Percentiles rank a stretch among this genome's conserved stretches.
phyloP scores from a whole-genome alignment of 2,888 invertebrate species.

The Pterobdella sp. region DNA sequence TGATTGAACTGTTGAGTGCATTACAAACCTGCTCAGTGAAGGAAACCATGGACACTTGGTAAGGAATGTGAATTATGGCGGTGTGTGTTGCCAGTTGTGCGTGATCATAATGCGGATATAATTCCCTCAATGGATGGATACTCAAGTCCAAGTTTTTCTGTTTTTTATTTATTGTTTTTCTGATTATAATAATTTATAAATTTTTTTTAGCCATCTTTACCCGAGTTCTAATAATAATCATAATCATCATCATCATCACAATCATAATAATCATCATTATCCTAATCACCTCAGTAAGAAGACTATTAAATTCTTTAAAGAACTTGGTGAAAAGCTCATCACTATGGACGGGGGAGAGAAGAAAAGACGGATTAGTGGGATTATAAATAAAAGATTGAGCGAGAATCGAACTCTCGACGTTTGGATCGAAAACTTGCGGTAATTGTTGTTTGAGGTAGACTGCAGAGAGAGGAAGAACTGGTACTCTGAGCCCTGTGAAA shows the following conservation, averaged over 20 bases:
- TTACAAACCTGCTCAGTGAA: constrained; percentile 36
- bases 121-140: constrained; percentile 36
- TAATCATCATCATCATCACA: too few relatives aligned
- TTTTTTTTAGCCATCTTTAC: too few relatives aligned
- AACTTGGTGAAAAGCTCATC: constrained; percentile 37
- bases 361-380: constrained; percentile 36
- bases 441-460: too few relatives aligned
- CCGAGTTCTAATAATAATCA: too few relatives aligned
- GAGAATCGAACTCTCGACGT: too few relatives aligned
- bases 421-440: too few relatives aligned
- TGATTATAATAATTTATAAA: too few relatives aligned
- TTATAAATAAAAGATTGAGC: constrained; percentile 34
- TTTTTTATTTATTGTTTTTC: too few relatives aligned
- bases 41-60: constrained; percentile 40
- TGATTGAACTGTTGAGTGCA: too few relatives aligned
- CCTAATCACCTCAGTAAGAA: constrained; percentile 26
- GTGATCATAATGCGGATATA: constrained; percentile 39
- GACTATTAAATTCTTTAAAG: constrained; percentile 37
- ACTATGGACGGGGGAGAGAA: constrained; percentile 39
- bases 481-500: constrained; percentile 37
- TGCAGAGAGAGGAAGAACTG: constrained; percentile 38
- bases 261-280: too few relatives aligned
- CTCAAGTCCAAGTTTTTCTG: constrained; percentile 31
- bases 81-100: constrained; percentile 37
- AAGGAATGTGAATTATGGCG: constrained; percentile 39